Evolutionary conservation across 2,888 invertebrate species (phyloP), one percentile per base, ranked within the genome.

Genomic region (Dyspetes luteomarginatus): DNA sequence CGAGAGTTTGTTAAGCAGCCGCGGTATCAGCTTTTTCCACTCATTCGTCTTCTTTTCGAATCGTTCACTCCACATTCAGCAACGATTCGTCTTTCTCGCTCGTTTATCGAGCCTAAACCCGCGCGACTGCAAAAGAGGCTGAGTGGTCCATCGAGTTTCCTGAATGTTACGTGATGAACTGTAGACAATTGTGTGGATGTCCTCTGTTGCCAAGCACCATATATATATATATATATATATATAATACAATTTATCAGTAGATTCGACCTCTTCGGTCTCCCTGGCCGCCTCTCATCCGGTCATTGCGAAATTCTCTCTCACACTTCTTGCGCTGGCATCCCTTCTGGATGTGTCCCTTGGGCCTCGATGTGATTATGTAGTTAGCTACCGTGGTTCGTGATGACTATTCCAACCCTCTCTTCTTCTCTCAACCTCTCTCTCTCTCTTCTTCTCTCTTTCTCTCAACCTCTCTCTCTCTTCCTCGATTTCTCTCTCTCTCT

Each of bases 331-430:
- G 41, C 17, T 15, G 24, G 55, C 26, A 24, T 58, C 30, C 58
- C 56, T 45, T 15, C 12, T 48, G 26, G 41, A 79, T 60, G 26
- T 41, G 64, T 79, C 79, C 65, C 69, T 22, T 22, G 79, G 65
- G 79, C 30, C 56, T 56, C 24, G 43, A 48, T 26, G 65, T 75
- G 79, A 79, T 79, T 75, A 75, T 65, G 69, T 75, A 79, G 75
- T 71, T 75, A 79, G 69, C 65, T 64, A 30, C 68, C 36, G 24
- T 69, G 69, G 62, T 75, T 65, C 43, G 56, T 71, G 64, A 52
- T 50, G 67, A 71, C 58, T 71, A 58, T 71, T 58, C 45, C 45
- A 28, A 58, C 22, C 19, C 45, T 58, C 45, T n/a, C 15, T 36
- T 12, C 2, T 12, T 36, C 12, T 36, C 36, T 36, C 9, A 12